These are phyloP conservation scores for Colaptes auratus DNA, from an alignment of 2,113 vertebrate genomes.

Conservation along the genomic window DNA sequence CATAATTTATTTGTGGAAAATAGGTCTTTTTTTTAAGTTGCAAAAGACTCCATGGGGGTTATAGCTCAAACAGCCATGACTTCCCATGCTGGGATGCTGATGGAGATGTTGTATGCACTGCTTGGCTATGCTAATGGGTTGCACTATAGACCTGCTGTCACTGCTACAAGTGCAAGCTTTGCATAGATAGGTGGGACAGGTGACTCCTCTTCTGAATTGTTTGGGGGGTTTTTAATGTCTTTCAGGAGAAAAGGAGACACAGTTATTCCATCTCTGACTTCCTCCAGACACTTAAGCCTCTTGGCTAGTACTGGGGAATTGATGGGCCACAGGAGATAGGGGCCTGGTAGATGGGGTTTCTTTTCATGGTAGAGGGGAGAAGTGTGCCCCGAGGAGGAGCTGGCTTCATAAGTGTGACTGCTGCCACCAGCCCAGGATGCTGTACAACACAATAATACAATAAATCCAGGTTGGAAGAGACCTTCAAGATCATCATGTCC, in stretches of 20 bases:
- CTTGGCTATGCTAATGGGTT: neutral
- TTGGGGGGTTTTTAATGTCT: rapidly evolving
- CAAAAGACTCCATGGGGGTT: neutral
- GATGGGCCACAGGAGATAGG: neutral
- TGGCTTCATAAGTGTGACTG: neutral
- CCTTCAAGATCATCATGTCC: too few species aligned
- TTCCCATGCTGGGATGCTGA: neutral
- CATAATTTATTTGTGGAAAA: neutral
- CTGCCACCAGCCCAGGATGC: neutral
- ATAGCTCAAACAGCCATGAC: neutral
- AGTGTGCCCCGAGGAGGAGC: neutral
- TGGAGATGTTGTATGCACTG: neutral
- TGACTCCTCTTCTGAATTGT: neutral
- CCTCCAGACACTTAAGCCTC: neutral
- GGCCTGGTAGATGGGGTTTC: neutral
- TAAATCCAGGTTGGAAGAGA: too few species aligned
- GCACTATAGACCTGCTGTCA: neutral
- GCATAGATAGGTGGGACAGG: rapidly evolving
- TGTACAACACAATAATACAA: too few species aligned
- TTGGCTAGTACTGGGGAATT: rapidly evolving
- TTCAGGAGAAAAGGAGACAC: neutral
- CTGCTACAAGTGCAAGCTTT: neutral
- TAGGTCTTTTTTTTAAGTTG: neutral
- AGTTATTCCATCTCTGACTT: neutral
- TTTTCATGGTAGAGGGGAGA: neutral